Evolutionary conservation across 1,140 invertebrate species (phyloP), one percentile per base, ranked within the genome.

Genomic region (Meteorus sp.): DNA sequence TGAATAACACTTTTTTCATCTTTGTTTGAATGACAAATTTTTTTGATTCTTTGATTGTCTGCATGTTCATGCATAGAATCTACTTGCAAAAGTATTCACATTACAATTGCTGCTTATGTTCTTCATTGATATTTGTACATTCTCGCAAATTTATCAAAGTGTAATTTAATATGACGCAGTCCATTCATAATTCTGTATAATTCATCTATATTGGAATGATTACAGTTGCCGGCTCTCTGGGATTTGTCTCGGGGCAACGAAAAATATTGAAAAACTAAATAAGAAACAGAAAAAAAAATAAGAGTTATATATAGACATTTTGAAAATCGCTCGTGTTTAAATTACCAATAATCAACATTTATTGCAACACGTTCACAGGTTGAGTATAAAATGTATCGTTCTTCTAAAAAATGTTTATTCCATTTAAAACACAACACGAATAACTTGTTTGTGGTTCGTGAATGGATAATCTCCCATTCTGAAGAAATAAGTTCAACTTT

Each of bases 191-290:
- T 23, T 8, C 25, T 27, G 31, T 58, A 33, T 57, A 54, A 60
- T 55, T 64, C 55, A 61, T 35, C 56, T 56, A 5, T 58, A 62
- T 63, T 65, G 61, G 45, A 70, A 27, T 68, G 45, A 57, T 68
- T 69, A 56, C 62, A 65, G 67, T 65, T 60, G 33, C 50, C 51
- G 35, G 29, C 19, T 48, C 43, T 25, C 48, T 61, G 59, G 63
- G 39, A 63, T 27, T 54, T 54, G 37, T 50, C 20, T 15, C 3
- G 62, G 61, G 64, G 55, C 52, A 27, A 44, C 23, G 25, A 59
- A 48, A 22, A 31, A 31, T 15, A n/a, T n/a, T n/a, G n/a, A n/a
- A n/a, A n/a, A n/a, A n/a, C n/a, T n/a, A n/a, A n/a, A n/a, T n/a
- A n/a, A n/a, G n/a, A n/a, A n/a, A n/a, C n/a, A n/a, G n/a, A n/a